A percentile compares a stretch with the other conserved stretches of the same genome.
phyloP scores from a whole-genome alignment of 1,140 invertebrate genomes.

The Globodera ellingtonae region DNA sequence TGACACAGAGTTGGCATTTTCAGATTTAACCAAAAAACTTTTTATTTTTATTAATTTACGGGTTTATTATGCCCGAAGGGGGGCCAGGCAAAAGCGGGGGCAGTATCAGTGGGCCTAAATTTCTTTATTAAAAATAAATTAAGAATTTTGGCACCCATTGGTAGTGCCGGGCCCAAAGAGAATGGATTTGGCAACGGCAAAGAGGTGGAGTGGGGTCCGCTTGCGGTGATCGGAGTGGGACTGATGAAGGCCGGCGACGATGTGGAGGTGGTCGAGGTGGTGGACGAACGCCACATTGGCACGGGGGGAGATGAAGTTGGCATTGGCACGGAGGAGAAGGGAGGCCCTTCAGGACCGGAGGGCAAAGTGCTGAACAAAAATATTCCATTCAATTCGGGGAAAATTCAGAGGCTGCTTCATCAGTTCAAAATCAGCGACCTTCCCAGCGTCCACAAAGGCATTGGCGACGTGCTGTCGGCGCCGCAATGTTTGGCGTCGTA shows the following conservation, averaged over 20 bases:
- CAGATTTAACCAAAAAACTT: no score
- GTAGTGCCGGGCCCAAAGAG: constrained; percentile 18
- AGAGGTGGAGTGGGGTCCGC: neutral
- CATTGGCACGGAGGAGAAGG: neutral
- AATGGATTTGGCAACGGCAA: constrained; percentile 23
- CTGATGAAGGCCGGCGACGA: neutral
- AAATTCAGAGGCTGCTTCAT: neutral
- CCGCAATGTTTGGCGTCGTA: constrained; percentile 50
- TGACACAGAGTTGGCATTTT: no score
- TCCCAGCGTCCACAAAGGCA: constrained; percentile 4
- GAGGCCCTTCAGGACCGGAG: neutral
- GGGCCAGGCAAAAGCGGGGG: constrained; percentile 12
- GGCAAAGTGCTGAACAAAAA: neutral
- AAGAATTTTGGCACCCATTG: constrained; percentile 4
- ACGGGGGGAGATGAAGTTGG: neutral
- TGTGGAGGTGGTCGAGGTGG: neutral
- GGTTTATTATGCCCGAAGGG: constrained; percentile 9
- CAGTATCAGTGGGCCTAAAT: constrained; percentile 18
- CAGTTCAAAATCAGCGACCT: no score
- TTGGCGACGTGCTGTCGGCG: constrained; percentile 3
- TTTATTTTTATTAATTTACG: neutral
- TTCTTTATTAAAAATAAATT: neutral
- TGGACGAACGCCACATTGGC: neutral
- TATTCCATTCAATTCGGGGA: neutral
- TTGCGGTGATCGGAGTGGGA: constrained; percentile 12